Conservation (phyloP, 2,113 vertebrate species). For the Actenoides lindsayi region DNA sequence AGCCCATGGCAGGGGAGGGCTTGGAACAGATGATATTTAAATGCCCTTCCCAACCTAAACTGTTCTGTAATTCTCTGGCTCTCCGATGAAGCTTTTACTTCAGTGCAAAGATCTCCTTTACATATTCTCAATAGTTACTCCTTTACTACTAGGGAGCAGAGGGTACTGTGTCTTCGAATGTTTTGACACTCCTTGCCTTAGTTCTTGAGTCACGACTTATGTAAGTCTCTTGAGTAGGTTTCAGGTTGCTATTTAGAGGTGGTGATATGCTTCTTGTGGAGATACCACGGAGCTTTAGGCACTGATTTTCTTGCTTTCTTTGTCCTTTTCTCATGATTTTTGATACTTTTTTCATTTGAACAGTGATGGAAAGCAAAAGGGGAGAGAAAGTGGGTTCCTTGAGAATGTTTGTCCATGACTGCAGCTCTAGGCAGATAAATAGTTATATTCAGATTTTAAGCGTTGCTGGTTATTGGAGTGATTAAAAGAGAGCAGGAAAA, state of each 20-base stretch:
- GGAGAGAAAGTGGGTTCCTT: not conserved
- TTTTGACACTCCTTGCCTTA: slow-evolving; percentile 46
- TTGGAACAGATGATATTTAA: not conserved
- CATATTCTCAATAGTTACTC: not conserved
- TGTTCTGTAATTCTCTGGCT: not conserved
- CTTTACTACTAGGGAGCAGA: slow-evolving; percentile 49
- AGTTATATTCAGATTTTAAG: not conserved
- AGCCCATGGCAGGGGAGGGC: not conserved
- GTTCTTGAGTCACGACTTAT: slow-evolving; percentile 50
- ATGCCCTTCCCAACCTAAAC: not conserved
- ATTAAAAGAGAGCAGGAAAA: not conserved
- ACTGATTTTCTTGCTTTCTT: not conserved
- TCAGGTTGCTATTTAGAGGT: slow-evolving; percentile 64
- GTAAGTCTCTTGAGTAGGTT: slow-evolving; percentile 62
- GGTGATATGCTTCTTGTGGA: slow-evolving; percentile 20
- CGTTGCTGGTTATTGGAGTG: not conserved
- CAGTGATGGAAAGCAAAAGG: not conserved
- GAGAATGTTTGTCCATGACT: not conserved
- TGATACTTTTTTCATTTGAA: not conserved
- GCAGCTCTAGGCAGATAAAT: not conserved
- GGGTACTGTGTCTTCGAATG: slow-evolving; percentile 44
- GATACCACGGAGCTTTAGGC: not conserved
- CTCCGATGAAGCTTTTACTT: not conserved
- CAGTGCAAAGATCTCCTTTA: not conserved
- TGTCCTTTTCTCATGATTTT: not conserved